Evolutionary conservation across 2,113 vertebrate genomes (phyloP), one percentile per base, ranked within the genome.

Genomic region (Sciurus niger): DNA sequence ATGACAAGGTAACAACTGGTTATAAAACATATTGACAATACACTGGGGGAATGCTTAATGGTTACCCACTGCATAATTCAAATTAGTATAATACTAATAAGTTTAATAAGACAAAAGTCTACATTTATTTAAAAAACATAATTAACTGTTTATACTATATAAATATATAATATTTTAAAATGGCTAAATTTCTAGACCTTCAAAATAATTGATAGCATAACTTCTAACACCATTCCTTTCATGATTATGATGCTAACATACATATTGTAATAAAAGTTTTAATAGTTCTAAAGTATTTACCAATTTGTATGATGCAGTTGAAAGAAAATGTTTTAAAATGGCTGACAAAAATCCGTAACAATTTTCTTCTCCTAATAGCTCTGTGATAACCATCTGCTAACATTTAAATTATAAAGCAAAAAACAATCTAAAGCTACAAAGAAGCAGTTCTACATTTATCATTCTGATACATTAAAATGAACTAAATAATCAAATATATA

Each of bases 401-500:
- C 8, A 94, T 77, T 98, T 97, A 95, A 89, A 86, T 22, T 77
- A 63, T 18, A 95, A 94, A 86, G 46, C 32, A 8, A 17, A 94
- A 97, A 79, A 2, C 12, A 95, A 89, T 93, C 12, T 74, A 85
- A 95, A 97, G 6, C 40, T 22, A 89, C 20, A 37, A 97, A 95
- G 32, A 98, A 93, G 83, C 2, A 76, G 16, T 43, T 63, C 8
- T 3, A 4, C 30, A 7, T 14, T 40, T 93, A 85, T 93, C 4
- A 46, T 79, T 88, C 94, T 34, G 18, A 79, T 22, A 92, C 1
- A 73, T 43, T 70, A 46, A 98, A 94, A 96, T 84, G 84, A 97
- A 94, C 2, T 20, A 97, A 94, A 91, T 78, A 94, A 82, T 93
- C 70, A 94, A 97, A 84, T 94, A 53, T 93, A 97, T 87, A 94